Evolutionary conservation across 2,888 invertebrate species (phyloP), one percentile per base, ranked within the genome.

Genomic region (Deilephila porcellus): DNA sequence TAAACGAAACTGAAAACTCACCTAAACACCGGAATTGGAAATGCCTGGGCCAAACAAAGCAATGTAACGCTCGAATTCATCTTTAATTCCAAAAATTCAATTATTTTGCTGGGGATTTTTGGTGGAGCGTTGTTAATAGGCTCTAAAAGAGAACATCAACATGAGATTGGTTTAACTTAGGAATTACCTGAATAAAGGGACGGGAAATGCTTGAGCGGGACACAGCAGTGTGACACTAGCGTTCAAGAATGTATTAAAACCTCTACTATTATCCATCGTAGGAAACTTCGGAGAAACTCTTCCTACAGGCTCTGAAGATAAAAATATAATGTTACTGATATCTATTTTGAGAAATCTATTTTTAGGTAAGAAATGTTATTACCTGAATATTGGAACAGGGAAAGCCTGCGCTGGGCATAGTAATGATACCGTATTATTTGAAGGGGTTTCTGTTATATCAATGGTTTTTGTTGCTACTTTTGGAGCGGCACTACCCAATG

Each of bases 41-140:
- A 96, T 79, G 95, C 96, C 92, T 97, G 97, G 59, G 97, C 97
- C 87, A 96, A 95, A 88, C 97, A 97, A 80, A 97, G 93, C 77
- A 97, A 86, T 56, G 97, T 96, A 77, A 96, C 91, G 83, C 95
- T 95, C 82, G 91, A 90, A 75, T 88, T 88, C 86, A 92, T 86
- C 75, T 83, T 80, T 78, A 90, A 91, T 83, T 92, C 91, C 88
- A 93, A 87, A 78, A 94, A 93, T 82, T 94, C 92, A 80, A 94
- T 93, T 53, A 90, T 93, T 90, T 93, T 93, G 80, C 90, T 95
- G 70, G 96, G 95, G 76, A 97, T 95, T 91, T 96, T 96, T 73
- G 97, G 97, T 80, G 96, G 95, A 70, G 96, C 95, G 85, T 96
- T 96, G 94, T 97, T 97, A 81, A 97, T 95, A 73, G 97, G 97